Conservation (phyloP, 2,888 invertebrate species). For the Andrena minutula region DNA sequence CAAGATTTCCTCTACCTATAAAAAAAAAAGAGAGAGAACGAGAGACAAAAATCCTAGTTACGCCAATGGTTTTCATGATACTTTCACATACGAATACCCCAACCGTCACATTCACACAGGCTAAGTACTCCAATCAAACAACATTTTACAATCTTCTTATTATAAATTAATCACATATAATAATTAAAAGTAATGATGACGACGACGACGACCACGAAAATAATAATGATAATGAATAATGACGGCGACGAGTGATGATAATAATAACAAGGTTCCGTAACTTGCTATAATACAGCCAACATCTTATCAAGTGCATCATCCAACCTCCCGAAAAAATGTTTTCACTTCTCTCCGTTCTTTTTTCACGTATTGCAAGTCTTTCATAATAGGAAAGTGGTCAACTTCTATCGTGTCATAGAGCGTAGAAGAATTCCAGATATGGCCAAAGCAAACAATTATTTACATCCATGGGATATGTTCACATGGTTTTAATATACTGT, state of each 20-base stretch:
- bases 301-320: slow-evolving; percentile 80
- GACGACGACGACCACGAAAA: too few relatives aligned
- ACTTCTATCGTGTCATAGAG: slow-evolving; percentile 81
- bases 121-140: slow-evolving; percentile 82
- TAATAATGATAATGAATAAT: too few relatives aligned
- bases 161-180: slow-evolving; percentile 84
- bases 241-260: too few relatives aligned
- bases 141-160: slow-evolving; percentile 79
- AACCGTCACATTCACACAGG: slow-evolving; percentile 74
- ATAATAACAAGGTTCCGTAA: slow-evolving; percentile 68
- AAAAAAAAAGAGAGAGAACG: too few relatives aligned
- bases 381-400: slow-evolving; percentile 80
- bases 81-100: slow-evolving; percentile 48
- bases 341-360: slow-evolving; percentile 57
- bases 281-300: slow-evolving; percentile 84
- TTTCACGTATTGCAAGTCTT: slow-evolving; percentile 77
- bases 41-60: too few relatives aligned
- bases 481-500: slow-evolving; percentile 76
- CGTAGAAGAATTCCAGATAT: slow-evolving; percentile 80
- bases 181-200: slow-evolving; percentile 64
- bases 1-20: too few relatives aligned
- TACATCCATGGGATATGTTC: slow-evolving; percentile 82
- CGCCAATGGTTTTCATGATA: slow-evolving; percentile 46
- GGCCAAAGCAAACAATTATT: slow-evolving; percentile 78
- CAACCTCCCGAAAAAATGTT: slow-evolving; percentile 80